Evolutionary conservation across 2,797 vertebrate species (phyloP).

Genomic region (Vespertilio murinus): DNA sequence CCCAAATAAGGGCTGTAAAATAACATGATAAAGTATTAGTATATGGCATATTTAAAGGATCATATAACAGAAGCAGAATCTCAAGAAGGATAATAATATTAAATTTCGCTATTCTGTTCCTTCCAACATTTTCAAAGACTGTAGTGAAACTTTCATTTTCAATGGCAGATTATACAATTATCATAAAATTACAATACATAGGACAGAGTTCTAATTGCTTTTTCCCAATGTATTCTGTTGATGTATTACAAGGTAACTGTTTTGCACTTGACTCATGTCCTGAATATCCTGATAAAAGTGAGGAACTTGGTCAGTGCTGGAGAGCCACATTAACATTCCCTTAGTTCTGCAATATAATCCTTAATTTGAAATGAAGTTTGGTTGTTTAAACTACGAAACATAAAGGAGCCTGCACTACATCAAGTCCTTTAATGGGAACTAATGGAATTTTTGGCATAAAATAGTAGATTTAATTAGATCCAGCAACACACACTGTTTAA

Average conservation of each 20-base stretch:
- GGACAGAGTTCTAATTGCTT: not conserved
- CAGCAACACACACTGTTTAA: slow-evolving; percentile 85
- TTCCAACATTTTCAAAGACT: slow-evolving; percentile 33
- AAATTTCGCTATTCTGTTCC: slow-evolving; percentile 15
- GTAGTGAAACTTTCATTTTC: slow-evolving; percentile 56
- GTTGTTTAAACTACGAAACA: slow-evolving; percentile 70
- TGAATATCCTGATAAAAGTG: slow-evolving; percentile 50
- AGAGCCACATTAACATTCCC: slow-evolving; percentile 49
- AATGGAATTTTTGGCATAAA: slow-evolving; percentile 88
- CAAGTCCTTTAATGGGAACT: slow-evolving; percentile 88
- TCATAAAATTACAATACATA: slow-evolving; percentile 61
- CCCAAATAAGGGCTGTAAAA: not conserved
- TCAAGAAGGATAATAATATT: not conserved
- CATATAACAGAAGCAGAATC: not conserved
- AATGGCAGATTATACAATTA: slow-evolving; percentile 53
- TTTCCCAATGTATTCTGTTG: slow-evolving; percentile 38
- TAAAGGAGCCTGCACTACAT: slow-evolving; percentile 68
- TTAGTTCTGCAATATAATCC: slow-evolving; percentile 60
- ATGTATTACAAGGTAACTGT: slow-evolving; percentile 25
- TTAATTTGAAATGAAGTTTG: slow-evolving; percentile 82
- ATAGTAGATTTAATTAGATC: slow-evolving; percentile 87
- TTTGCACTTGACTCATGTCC: slow-evolving; percentile 47
- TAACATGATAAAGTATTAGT: not conserved
- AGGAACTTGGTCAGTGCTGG: slow-evolving; percentile 28
- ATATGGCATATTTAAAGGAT: not conserved